A percentile compares a stretch with the other conserved stretches of the same genome.
phyloP scores from a whole-genome alignment of 2,888 invertebrate species.

The Watsonalla binaria region DNA sequence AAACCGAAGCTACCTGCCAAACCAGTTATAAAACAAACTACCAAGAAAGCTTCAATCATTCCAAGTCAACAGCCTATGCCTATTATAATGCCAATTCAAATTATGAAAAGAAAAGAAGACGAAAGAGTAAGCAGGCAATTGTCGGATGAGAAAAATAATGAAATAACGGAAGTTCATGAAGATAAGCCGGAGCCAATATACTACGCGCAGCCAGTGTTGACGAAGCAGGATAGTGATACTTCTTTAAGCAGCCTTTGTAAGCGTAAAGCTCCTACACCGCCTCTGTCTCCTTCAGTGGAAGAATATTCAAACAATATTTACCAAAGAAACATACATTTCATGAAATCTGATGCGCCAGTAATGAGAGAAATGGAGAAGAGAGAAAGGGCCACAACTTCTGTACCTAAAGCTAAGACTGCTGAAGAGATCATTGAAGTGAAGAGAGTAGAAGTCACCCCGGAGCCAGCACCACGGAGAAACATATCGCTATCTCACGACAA shows the following conservation, averaged over 20 bases:
- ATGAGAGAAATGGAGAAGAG: constrained; percentile 87
- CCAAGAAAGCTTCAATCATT: constrained; percentile 53
- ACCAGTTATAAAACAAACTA: constrained; percentile 76
- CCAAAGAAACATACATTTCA: constrained; percentile 77
- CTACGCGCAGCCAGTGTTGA: constrained; percentile 69
- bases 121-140: constrained; percentile 40
- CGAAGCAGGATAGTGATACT: constrained; percentile 78
- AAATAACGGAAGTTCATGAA: constrained; percentile 55
- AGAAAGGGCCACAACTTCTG: constrained; percentile 77
- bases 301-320: constrained; percentile 75
- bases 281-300: constrained; percentile 70
- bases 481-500: constrained; percentile 88
- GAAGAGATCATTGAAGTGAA: constrained; percentile 54
- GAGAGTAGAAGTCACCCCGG: constrained; percentile 68
- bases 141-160: constrained; percentile 60
- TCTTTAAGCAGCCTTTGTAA: constrained; percentile 80
- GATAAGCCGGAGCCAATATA: constrained; percentile 63
- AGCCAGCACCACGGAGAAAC: constrained; percentile 83
- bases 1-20: constrained; percentile 82
- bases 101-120: constrained; percentile 56
- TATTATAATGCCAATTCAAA: constrained; percentile 36
- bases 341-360: constrained; percentile 83
- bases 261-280: constrained; percentile 88
- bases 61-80: constrained; percentile 71
- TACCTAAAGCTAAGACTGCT: constrained; percentile 43